Conservation (phyloP, 2,888 invertebrate species). For the Congeria kusceri region DNA sequence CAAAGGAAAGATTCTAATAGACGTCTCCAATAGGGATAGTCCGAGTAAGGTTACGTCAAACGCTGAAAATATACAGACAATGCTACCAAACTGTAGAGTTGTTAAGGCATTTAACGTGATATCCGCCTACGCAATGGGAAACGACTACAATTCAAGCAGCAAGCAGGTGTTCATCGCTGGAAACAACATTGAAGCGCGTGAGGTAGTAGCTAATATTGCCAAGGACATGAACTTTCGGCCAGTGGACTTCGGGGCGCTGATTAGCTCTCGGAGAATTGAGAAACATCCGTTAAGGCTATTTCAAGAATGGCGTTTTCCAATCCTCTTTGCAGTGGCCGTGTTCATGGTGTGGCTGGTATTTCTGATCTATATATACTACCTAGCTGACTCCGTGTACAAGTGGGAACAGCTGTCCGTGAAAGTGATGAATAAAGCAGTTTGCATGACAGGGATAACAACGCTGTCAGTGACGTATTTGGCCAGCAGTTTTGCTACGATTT, state of each 20-base stretch:
- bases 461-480: conserved; percentile 79
- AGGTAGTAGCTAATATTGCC: conserved; percentile 69
- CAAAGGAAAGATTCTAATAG: conserved; percentile 74
- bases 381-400: conserved; percentile 66
- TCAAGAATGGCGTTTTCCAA: conserved; percentile 75
- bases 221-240: conserved; percentile 77
- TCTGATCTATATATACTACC: conserved; percentile 74
- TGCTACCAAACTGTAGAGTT: conserved; percentile 68
- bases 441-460: conserved; percentile 79
- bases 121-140: conserved; percentile 79
- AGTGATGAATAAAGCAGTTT: conserved; percentile 77
- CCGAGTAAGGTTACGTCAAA: conserved; percentile 70
- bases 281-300: conserved; percentile 72
- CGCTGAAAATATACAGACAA: conserved; percentile 71
- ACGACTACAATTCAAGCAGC: conserved; percentile 68
- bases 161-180: conserved; percentile 74
- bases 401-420: conserved; percentile 79
- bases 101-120: conserved; percentile 81
- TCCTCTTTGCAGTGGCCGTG: conserved; percentile 71
- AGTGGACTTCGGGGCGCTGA: conserved; percentile 73
- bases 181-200: conserved; percentile 69
- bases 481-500: conserved; percentile 72
- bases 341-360: conserved; percentile 77
- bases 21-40: conserved; percentile 77
- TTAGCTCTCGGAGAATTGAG: conserved; percentile 75